These are phyloP conservation scores for Xanthia icteritia DNA, from an alignment of 2,888 invertebrate species.

Conservation along the genomic window DNA sequence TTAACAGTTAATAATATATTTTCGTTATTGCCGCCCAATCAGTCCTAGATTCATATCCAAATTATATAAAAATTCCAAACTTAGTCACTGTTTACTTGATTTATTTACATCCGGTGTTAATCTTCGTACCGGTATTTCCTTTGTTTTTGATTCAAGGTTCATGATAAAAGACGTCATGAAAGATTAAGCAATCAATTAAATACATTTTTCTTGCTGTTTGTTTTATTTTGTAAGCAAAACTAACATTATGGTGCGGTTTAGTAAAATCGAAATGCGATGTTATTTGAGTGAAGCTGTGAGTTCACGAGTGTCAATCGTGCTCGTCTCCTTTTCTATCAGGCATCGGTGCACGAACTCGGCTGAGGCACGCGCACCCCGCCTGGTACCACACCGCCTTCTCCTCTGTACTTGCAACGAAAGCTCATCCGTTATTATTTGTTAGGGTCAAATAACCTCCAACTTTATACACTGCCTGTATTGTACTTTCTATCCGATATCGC, in stretches of 20 bases:
- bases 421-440: constrained; percentile 77
- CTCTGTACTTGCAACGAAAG: constrained; percentile 50
- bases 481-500: constrained; percentile 88
- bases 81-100: constrained; percentile 37
- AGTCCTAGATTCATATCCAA: constrained; percentile 45
- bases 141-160: constrained; percentile 25
- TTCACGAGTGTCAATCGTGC: constrained; percentile 84
- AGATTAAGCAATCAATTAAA: constrained; percentile 31
- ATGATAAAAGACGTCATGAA: constrained; percentile 11
- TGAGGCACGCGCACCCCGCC: constrained; percentile 68
- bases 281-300: constrained; percentile 76
- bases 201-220: constrained; percentile 4
- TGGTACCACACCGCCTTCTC: constrained; percentile 51
- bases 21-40: constrained; percentile 65
- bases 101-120: constrained; percentile 43
- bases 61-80: constrained; percentile 35
- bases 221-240: constrained; percentile 31
- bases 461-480: constrained; percentile 71
- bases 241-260: constrained; percentile 42
- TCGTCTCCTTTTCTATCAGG: constrained; percentile 83
- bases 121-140: constrained; percentile 16
- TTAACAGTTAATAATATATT: constrained; percentile 70
- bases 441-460: constrained; percentile 74
- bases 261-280: constrained; percentile 75
- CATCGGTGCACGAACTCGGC: constrained; percentile 83